Evolutionary conservation across 2,797 vertebrate species (phyloP).

Genomic region (Tarsius wallacei): DNA sequence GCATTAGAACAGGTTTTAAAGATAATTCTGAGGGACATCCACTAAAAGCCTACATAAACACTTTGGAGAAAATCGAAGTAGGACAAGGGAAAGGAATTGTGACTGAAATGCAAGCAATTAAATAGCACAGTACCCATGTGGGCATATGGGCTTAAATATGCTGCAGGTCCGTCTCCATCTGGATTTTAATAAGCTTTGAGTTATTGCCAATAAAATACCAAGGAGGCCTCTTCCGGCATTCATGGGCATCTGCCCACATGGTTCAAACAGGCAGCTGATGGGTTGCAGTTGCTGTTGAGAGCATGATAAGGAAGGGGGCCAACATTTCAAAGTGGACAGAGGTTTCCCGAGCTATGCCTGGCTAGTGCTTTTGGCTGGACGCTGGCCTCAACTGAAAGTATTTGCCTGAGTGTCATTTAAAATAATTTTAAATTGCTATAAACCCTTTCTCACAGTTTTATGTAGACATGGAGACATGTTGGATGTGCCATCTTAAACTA

Average conservation of each 20-base stretch:
- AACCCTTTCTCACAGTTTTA: not conserved
- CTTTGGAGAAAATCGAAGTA: conserved; percentile 61
- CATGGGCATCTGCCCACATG: conserved; percentile 76
- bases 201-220: conserved; percentile 84
- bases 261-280: conserved; percentile 72
- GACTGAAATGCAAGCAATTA: conserved; percentile 66
- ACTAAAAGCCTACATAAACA: conserved; percentile 43
- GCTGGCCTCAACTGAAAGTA: not conserved
- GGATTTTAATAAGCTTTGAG: conserved; percentile 86
- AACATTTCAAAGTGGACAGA: not conserved
- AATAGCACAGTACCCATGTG: conserved; percentile 21
- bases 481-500: not conserved
- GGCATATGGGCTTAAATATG: conserved; percentile 69
- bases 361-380: not conserved
- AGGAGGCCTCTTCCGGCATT: conserved; percentile 79
- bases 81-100: conserved; percentile 54
- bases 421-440: not conserved
- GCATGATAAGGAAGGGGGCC: not conserved
- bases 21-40: conserved; percentile 16
- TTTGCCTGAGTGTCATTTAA: not conserved
- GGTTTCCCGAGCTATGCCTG: not conserved
- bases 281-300: conserved; percentile 39
- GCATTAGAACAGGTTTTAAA: conserved; percentile 61
- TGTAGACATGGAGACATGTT: not conserved
- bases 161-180: conserved; percentile 82